Base-by-base conservation (phyloP, 1,140 invertebrate genomes). In the Listronotus oregonensis region DNA sequence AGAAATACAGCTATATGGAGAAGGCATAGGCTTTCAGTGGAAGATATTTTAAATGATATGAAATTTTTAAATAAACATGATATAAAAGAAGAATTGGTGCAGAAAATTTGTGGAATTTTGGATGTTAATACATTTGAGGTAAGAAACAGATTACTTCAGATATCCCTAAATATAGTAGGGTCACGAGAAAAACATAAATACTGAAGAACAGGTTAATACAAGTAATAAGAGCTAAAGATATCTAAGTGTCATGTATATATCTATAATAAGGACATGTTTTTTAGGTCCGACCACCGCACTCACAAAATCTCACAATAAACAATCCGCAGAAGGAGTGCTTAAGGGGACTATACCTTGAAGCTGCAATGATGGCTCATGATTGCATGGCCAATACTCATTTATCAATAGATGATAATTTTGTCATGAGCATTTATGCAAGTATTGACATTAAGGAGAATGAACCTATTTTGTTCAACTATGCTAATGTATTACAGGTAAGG, bases 331-430 rank as follows among this genome's bases (percentile, higher is more conserved):
- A 12, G 5, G 52, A 70, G n/a, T 63, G 54, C 27, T 58, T 72
- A 17, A 67, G 71, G 51, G 71, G 58, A 15, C 40, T 75, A 1
- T 93, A 90, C 62, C 81, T 86, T 3, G 86, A 83, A 6, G 85
- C 87, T 8, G 90, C 85, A 60, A 81, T 92, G 58, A 83, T 93
- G 79, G 90, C 92, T 76, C 91, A 93, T 65, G 85, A 82, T 57
- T 94, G 90, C 70, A 69, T 90, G 54, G 85, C 87, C 3, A 93
- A 93, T 70, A 90, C 89, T 0, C 80, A 83, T 46, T 84, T 88
- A 70, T 81, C 86, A 32, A 87, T 85, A 55, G 84, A 86, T 67
- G 81, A 83, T 51, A 78, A 80, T 64, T 79, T 85, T 68, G 68
- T 77, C 40, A 78, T 82, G 31, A 79, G 82, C 3, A 86, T 86